These are phyloP conservation scores for Stomorhina lunata DNA, from an alignment of 2,888 invertebrate species.

Conservation along the genomic window DNA sequence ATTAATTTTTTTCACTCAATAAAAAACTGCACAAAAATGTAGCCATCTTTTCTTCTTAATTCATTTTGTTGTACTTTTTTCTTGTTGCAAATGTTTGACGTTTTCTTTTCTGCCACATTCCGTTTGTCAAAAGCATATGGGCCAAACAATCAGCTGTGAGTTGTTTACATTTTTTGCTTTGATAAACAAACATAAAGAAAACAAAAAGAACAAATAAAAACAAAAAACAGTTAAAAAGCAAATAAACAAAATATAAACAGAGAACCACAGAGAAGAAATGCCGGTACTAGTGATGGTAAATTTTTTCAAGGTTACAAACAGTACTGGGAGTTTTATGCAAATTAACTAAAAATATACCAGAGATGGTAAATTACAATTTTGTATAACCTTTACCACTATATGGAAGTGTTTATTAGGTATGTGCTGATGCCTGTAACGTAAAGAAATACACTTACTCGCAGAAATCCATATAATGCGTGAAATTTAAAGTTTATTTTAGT, in stretches of 20 bases:
- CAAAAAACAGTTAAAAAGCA: too few relatives aligned
- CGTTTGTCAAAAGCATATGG: slow-evolving; percentile 12
- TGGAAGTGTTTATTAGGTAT: too few relatives aligned
- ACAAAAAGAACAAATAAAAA: background rate
- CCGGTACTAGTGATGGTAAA: background rate
- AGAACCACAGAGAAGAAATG: background rate
- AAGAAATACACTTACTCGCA: too few relatives aligned
- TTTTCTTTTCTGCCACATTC: slow-evolving; percentile 4
- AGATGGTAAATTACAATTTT: too few relatives aligned
- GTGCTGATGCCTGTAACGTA: too few relatives aligned
- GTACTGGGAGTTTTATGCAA: too few relatives aligned
- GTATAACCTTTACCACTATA: too few relatives aligned
- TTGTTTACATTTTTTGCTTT: slow-evolving; percentile 11
- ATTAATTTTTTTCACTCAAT: slow-evolving; percentile 39
- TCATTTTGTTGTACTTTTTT: slow-evolving; percentile 15
- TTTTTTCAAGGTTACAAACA: background rate
- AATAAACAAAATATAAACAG: slow-evolving; percentile 19
- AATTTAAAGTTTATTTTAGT: too few relatives aligned
- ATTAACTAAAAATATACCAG: too few relatives aligned
- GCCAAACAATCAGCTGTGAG: background rate
- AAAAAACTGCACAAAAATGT: slow-evolving; percentile 53
- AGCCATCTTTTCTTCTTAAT: slow-evolving; percentile 62
- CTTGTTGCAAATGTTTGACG: slow-evolving; percentile 60
- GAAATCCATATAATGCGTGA: too few relatives aligned
- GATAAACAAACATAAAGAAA: slow-evolving; percentile 1